phyloP scores from a whole-genome alignment of 1,140 invertebrate species.

The Pentalonia nigronervosa region DNA sequence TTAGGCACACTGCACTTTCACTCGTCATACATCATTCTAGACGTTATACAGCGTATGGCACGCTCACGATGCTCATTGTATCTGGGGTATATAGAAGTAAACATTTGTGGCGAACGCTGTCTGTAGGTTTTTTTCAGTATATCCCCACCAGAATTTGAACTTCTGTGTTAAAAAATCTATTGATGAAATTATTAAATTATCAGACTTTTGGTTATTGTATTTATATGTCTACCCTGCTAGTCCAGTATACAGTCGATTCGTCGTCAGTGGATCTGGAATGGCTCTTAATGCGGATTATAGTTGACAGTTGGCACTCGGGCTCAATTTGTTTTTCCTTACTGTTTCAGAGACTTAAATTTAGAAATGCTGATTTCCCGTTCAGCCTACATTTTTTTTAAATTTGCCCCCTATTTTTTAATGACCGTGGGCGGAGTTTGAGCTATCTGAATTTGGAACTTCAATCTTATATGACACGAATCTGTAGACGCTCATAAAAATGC shows the following conservation, averaged over 20 bases:
- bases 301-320: slow-evolving; percentile 47
- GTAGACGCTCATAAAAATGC: slow-evolving; percentile 26
- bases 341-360: slow-evolving; percentile 50
- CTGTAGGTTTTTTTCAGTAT: not conserved
- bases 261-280: not conserved
- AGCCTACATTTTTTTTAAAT: slow-evolving; percentile 51
- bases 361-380: slow-evolving; percentile 21
- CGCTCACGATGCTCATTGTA: no score
- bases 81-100: slow-evolving; percentile 32
- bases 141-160: not conserved
- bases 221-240: not conserved
- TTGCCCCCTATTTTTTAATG: slow-evolving; percentile 1
- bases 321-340: slow-evolving; percentile 42
- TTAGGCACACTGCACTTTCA: not conserved
- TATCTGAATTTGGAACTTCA: slow-evolving; percentile 10
- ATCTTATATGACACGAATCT: slow-evolving; percentile 18
- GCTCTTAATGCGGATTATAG: slow-evolving; percentile 29
- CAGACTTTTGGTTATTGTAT: not conserved
- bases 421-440: not conserved
- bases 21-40: not conserved
- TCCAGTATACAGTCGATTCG: not conserved
- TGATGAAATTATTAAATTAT: not conserved
- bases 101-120: not conserved
- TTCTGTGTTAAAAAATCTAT: not conserved
- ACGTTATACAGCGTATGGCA: not conserved